These are phyloP conservation scores for Neomonachus schauinslandi DNA, from an alignment of 2,113 vertebrate genomes.

Conservation along the genomic window DNA sequence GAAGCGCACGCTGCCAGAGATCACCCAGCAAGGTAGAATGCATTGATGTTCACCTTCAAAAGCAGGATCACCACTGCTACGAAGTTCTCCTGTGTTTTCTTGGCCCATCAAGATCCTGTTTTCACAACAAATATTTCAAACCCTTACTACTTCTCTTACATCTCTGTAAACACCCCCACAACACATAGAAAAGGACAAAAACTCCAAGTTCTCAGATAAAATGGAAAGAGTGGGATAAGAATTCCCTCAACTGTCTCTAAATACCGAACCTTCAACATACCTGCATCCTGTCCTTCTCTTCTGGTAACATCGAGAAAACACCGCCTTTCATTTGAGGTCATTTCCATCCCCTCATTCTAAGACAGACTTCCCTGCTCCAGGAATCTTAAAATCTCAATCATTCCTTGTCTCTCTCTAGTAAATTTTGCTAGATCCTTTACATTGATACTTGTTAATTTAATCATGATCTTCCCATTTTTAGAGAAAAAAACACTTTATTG, in stretches of 20 bases:
- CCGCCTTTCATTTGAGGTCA: background rate
- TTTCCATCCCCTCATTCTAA: background rate
- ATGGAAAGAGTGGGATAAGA: background rate
- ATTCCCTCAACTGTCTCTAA: background rate
- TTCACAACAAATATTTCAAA: background rate
- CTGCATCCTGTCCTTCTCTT: background rate
- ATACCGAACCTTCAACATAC: no score
- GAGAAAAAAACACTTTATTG: background rate
- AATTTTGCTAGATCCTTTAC: background rate
- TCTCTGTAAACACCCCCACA: no score
- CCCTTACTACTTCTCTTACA: background rate
- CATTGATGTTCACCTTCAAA: rapidly evolving
- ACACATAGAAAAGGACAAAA: background rate
- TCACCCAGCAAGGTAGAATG: background rate
- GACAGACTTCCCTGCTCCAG: background rate
- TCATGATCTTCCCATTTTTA: background rate
- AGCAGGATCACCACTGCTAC: background rate
- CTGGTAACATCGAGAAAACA: no score
- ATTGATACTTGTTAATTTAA: rapidly evolving
- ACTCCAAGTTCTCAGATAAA: background rate
- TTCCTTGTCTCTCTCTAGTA: background rate
- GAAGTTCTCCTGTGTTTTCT: background rate
- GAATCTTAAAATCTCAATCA: background rate
- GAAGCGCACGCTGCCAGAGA: background rate
- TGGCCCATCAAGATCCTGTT: background rate